phyloP scores from a whole-genome alignment of 2,888 invertebrate species.

The Diaprepes abbreviatus region DNA sequence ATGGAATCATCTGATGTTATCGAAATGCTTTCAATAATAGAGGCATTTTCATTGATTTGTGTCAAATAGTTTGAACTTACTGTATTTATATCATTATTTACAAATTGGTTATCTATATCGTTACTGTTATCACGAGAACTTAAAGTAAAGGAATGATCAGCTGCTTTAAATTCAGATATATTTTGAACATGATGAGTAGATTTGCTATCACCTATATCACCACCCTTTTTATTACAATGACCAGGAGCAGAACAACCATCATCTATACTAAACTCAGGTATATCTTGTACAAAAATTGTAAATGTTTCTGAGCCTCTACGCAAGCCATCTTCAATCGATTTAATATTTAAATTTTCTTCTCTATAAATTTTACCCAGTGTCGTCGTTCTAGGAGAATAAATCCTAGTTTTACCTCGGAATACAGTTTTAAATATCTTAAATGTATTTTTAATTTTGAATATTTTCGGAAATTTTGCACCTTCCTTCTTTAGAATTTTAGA shows the following conservation, averaged over 20 bases:
- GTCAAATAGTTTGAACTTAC: no score
- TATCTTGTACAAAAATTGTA: conserved; percentile 22
- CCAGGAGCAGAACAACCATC: background rate
- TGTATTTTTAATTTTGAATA: conserved; percentile 5
- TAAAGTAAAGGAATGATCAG: background rate
- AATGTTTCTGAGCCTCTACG: conserved; percentile 30
- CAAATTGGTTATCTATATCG: no score
- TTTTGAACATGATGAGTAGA: no score
- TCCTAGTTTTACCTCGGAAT: conserved; percentile 33
- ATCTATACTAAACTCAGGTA: conserved; percentile 9
- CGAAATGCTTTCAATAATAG: background rate
- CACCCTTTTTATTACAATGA: background rate
- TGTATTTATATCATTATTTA: no score
- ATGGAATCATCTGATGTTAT: conserved; percentile 3
- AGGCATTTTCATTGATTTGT: background rate
- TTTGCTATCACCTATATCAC: background rate
- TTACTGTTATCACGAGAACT: background rate
- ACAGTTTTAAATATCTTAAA: conserved; percentile 22
- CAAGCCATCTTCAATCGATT: conserved; percentile 14
- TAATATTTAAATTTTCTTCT: conserved; percentile 39
- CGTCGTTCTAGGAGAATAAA: conserved; percentile 37
- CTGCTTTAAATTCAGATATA: conserved; percentile 5
- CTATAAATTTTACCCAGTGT: conserved; percentile 55
- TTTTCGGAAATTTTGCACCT: conserved; percentile 20
- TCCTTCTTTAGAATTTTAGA: conserved; percentile 2